Base-by-base conservation (phyloP, 1,140 invertebrate species). In the Neuroterus valhalla region DNA sequence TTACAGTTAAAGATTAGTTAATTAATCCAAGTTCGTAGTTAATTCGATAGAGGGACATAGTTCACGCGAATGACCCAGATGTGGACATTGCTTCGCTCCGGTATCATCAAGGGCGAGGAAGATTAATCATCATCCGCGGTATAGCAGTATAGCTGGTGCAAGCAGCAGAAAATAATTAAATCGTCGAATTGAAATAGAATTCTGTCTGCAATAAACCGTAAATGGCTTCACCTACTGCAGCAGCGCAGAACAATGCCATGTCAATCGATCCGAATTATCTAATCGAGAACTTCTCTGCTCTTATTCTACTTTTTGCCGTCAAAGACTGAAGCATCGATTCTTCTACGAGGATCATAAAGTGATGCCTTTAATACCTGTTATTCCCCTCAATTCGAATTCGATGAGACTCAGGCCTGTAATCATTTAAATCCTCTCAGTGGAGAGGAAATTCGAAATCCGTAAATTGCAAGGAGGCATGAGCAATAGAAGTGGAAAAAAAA, bases 1-100 rank as follows among this genome's bases (percentile, higher is more conserved):
- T 62, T 26, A 15, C 31, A 3, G 26, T 62, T 62, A 31, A 62
- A 62, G 55, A n/a, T 23, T 15, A 6, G 55, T 62, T 62, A 62
- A 62, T 62, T 62, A 62, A 62, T 62, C 55, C 26, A 62, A 62
- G 55, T 62, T 23, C n/a, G 55, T 26, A 62, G 55, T 62, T 62
- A 62, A 62, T 62, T 31, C 55, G 55, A 62, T 62, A 26, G 55
- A 38, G 31, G 55, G 55, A 62, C 55, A 31, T 62, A 62, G 55
- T 38, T 62, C 55, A 1, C 55, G 55, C 23, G 26, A 62, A 31
- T 62, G 55, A 62, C 55, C 55, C 55, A 62, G 55, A 31, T 62
- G 55, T 62, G 55, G 55, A 62, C 55, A 62, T 38, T 26, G 55
- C 55, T 62, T 4, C 26, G 23, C 26, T 62, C 31, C 23, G 55